Evolutionary conservation across 1,140 invertebrate species (phyloP).

Genomic region (Brachionus manjavacas): DNA sequence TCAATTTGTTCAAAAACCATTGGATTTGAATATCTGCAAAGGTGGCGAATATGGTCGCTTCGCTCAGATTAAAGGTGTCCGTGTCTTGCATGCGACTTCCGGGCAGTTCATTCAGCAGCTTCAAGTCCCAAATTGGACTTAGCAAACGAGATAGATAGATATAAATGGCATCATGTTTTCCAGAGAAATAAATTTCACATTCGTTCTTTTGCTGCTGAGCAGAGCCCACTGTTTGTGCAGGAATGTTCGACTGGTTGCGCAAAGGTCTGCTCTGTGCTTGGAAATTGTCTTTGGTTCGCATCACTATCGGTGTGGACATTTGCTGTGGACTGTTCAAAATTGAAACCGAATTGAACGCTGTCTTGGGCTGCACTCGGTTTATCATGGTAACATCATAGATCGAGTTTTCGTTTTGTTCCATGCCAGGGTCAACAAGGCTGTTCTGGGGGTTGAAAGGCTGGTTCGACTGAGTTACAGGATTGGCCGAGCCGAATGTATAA

Average conservation of each 20-base stretch:
- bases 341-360: neutral
- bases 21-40: conserved; percentile 26
- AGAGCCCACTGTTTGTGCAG: neutral
- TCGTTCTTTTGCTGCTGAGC: conserved; percentile 18
- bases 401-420: conserved; percentile 58
- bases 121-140: conserved; percentile 46
- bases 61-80: neutral
- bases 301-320: conserved; percentile 24
- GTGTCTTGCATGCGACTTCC: neutral
- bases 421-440: conserved; percentile 45
- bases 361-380: neutral
- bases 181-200: conserved; percentile 30
- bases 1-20: conserved; percentile 29
- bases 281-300: conserved; percentile 15
- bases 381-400: conserved; percentile 68
- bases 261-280: neutral
- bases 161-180: conserved; percentile 44
- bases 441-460: conserved; percentile 43
- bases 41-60: neutral
- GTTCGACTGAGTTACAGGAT: neutral
- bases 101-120: neutral
- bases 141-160: conserved; percentile 48
- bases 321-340: conserved; percentile 30
- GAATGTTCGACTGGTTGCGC: neutral
- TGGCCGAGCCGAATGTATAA: conserved; percentile 44